Base-by-base conservation (phyloP, 2,888 invertebrate species). In the Phania funesta region DNA sequence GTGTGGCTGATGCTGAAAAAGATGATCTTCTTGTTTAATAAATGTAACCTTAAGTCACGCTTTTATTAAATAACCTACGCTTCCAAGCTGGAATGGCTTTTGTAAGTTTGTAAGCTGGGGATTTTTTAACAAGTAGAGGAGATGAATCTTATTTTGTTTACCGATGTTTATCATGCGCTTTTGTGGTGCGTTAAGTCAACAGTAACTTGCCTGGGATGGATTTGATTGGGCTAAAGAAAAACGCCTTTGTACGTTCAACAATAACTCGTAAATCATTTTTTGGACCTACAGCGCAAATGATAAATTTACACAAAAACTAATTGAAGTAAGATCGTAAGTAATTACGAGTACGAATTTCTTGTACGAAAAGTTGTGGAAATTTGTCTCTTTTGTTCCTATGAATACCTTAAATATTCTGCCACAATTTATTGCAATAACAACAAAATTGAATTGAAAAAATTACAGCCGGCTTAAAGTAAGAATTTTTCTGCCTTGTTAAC, bases 31-130 rank as follows among this genome's bases (percentile, higher is more conserved):
- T 70, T 24, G 44, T 64, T 35, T 70, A 82, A 78, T 82, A 82
- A 78, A 78, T 75, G 78, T 78, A 82, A 82, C 78, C 78, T 60
- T 78, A 74, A 82, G 78, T 82, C 82, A 82, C 82, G 82, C 82
- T 82, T 82, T 82, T 78, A 78, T 78, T 78, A 70, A 78, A 78
- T 78, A 82, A 78, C 74, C 82, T 78, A 82, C 82, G 74, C 82
- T 75, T 62, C 16, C n/a, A 44, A 52, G 11, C n/a, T 58, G 41
- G 38, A 26, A 9, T 41, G 32, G 46, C 11, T 46, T 50, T 70
- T 32, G 16, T 22, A 16, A 11, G 6, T 4, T 24, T 26, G 16
- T 16, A 1, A 1, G n/a, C 41, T 44, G 41, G 8, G 8, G 41
- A n/a, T 5, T 18, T 16, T 16, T n/a, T 44, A 3, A 44, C 5